Evolutionary conservation across 2,888 invertebrate genomes (phyloP), one percentile per base, ranked within the genome.

Genomic region (Mythimna pallens): DNA sequence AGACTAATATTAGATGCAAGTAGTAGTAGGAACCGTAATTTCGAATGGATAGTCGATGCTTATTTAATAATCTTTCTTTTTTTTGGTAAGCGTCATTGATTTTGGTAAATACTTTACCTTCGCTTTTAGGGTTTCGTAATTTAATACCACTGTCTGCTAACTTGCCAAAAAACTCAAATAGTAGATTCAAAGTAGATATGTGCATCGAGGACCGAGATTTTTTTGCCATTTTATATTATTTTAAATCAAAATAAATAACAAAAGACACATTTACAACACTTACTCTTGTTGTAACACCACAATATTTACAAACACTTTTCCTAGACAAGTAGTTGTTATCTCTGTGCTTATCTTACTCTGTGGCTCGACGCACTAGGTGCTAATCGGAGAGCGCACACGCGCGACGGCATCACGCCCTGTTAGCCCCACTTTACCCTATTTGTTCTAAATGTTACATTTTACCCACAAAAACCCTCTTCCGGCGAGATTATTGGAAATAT

Each of bases 391-490:
- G 90, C 90, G 93, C 93, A 91, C 89, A 89, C 89, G 89, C 86
- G 86, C 79, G 84, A 89, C 89, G 89, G 87, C 90, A 88, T 88
- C 85, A 90, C 89, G 89, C 84, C 92, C 92, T 89, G 93, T 94
- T 94, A 94, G 92, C 82, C 92, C 90, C 92, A 93, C 93, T 93
- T 92, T 93, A 93, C 91, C 93, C 93, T 95, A 84, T 96, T 95
- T 94, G 91, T 92, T 91, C 88, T 93, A 89, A 88, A 88, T 88
- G 89, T 95, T 95, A 95, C 92, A 89, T 93, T 94, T 92, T 87
- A 92, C 94, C 94, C 90, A 91, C 92, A 92, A 94, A 93, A 93
- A 91, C 92, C 93, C 91, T 93, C 93, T 95, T 95, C 95, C 95
- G 95, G 91, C 89, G 86, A 88, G 91, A 88, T 95, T 92, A 93